These are phyloP conservation scores for Potorous gilbertii DNA, from an alignment of 2,797 vertebrate genomes.

Conservation along the genomic window DNA sequence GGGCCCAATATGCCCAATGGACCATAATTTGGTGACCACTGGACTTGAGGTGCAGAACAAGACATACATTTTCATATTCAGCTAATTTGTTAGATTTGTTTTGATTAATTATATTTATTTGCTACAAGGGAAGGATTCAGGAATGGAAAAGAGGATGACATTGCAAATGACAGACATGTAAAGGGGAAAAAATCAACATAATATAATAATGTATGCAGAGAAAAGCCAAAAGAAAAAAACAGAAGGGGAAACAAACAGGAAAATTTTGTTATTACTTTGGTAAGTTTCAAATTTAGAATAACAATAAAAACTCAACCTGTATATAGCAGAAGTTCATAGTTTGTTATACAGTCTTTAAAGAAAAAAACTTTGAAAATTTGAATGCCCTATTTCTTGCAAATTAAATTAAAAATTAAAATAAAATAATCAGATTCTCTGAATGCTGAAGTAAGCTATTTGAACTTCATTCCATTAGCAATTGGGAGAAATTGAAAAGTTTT, in stretches of 20 bases:
- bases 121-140: not conserved
- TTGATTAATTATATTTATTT: not conserved
- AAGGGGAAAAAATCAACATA: not conserved
- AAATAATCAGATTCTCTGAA: not conserved
- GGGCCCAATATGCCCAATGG: not conserved
- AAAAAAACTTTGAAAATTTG: not conserved
- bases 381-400: not conserved
- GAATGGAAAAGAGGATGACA: not conserved
- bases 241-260: not conserved
- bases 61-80: not conserved
- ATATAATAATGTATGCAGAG: not conserved
- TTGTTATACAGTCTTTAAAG: not conserved
- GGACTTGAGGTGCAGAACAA: not conserved
- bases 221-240: not conserved
- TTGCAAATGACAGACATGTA: not conserved
- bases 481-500: not conserved
- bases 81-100: not conserved
- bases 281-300: not conserved
- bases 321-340: not conserved
- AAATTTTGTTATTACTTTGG: not conserved
- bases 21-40: not conserved
- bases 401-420: not conserved
- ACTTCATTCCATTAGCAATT: not conserved
- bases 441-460: not conserved
- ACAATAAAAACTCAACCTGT: not conserved